Evolutionary conservation across 2,888 invertebrate species (phyloP), one percentile per base, ranked within the genome.

Genomic region (Cyclophora albipunctata): DNA sequence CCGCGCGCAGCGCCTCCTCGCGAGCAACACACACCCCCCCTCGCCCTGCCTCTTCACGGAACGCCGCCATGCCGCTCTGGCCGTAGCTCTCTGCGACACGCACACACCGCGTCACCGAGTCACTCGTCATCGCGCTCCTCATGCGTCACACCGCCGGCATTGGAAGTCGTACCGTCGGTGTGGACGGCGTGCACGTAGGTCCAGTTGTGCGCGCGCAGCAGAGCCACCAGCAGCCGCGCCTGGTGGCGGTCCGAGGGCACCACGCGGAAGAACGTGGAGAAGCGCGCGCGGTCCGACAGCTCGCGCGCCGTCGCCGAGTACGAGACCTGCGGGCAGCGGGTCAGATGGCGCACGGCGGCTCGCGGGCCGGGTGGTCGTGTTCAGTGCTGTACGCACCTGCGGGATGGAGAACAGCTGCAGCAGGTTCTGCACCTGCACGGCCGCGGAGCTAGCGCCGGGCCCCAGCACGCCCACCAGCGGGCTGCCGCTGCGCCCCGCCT

Each of bases 171-270:
- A 20, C 20, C 94, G 71, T 94, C 93, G 2, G 93, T 93, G 73
- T 94, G 92, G 45, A 73, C 51, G 20, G 92, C 92, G 44, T 93
- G 93, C 42, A 95, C 92, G 75, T 95, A 95, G 5, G 93, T 94
- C 95, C 95, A 95, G 76, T 93, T 93, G 78, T 92, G 91, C 54
- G 90, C 84, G 54, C 87, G 84, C 45, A 94, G 90, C 54, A 93
- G 82, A 67, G 94, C 93, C 58, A 93, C 87, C 71, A 95, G 91
- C 47, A 93, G 92, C 69, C 92, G 91, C 7, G 94, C 94, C 81
- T 95, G 95, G 79, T 93, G 93, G 62, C 90, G 91, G 81, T 95
- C 95, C 0, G 93, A 93, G 6, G 95, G 95, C 43, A 95, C 94
- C 34, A 95, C 94, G 41, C 95, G 89, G 66, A 94, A 87, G 80